Evolutionary conservation across 2,113 vertebrate genomes (phyloP), one percentile per base, ranked within the genome.

Genomic region (Rhineura floridana): DNA sequence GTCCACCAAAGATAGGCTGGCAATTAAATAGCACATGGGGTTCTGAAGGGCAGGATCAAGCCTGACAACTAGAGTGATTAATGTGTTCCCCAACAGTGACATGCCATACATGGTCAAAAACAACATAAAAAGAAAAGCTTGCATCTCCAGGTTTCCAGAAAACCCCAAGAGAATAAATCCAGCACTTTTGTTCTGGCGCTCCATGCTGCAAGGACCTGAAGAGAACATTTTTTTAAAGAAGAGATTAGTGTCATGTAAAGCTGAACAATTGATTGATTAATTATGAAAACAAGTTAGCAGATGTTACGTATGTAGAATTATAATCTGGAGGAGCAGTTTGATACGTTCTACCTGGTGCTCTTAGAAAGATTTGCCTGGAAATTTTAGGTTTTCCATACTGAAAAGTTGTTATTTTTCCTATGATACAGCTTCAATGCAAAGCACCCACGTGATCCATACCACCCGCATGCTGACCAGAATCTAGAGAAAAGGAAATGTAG

Each of bases 101-200:
- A 91, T 28, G 8, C 84, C 69, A 42, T 93, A 91, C 50, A 84
- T 86, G 78, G 81, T 36, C 21, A 92, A 55, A 30, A 94, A 67
- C 73, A 88, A 69, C 10, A 88, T 8, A 36, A 93, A 93, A 44
- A 92, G 88, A 48, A 65, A 59, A 72, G 15, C 25, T n/a, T 92
- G 86, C 44, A 86, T 85, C 91, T 87, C 82, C 88, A 50, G 42
- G 4, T 88, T 39, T 48, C 91, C 81, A 48, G 62, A 91, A 92
- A 93, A 91, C 52, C 65, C 88, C 81, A 80, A 13, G 50, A 93
- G 65, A 62, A 88, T 91, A 46, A 93, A 91, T 85, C 86, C 44
- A 63, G 65, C 91, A 15, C n/a, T 84, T 69, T 52, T 73, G 36
- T 84, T 84, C 10, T 84, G 83, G 8, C 36, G 13, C 73, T 84